These are phyloP conservation scores for Ardeotis arabs DNA, from an alignment of 2,113 vertebrate species.

Conservation along the genomic window DNA sequence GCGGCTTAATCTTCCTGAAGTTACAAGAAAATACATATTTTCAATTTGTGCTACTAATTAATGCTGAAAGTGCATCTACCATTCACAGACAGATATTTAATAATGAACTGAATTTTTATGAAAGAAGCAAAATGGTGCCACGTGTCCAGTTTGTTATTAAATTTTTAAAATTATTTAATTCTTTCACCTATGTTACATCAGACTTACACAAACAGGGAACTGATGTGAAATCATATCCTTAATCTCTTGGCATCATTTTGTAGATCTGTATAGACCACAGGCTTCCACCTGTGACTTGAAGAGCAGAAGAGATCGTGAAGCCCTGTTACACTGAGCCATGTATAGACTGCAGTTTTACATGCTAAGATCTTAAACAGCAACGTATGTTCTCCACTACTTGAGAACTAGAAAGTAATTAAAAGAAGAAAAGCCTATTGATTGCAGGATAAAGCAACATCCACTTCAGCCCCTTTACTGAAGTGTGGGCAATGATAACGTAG, in stretches of 20 bases:
- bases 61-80: neutral
- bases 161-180: neutral
- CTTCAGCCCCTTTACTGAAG: neutral
- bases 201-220: neutral
- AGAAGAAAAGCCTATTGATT: neutral
- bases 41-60: neutral
- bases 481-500: neutral
- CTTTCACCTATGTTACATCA: neutral
- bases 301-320: neutral
- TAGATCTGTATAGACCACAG: neutral
- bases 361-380: neutral
- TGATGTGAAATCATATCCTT: neutral
- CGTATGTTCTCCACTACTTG: neutral
- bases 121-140: neutral
- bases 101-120: neutral
- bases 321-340: neutral
- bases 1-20: neutral
- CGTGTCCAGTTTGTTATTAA: neutral
- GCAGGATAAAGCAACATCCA: neutral
- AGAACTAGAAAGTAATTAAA: neutral
- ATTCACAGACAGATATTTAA: neutral
- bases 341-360: neutral
- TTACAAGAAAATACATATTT: neutral
- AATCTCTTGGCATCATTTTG: neutral
- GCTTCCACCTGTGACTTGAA: neutral